Evolutionary conservation across 2,888 invertebrate genomes (phyloP).

Genomic region (Pardosa pseudoannulata): DNA sequence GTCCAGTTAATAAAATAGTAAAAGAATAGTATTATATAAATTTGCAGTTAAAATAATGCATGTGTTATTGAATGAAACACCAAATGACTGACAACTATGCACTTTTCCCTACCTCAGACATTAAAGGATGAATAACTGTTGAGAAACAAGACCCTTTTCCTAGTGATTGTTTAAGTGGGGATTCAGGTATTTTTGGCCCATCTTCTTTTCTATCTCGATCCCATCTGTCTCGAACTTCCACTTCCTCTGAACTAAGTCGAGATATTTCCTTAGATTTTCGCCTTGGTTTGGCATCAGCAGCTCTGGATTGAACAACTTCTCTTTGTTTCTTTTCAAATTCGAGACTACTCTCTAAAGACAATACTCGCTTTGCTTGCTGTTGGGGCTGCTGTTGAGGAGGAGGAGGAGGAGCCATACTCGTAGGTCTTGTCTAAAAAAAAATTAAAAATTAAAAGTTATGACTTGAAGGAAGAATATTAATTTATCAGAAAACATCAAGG

Average conservation of each 20-base stretch:
- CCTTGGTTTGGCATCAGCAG: not conserved
- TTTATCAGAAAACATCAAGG: no score
- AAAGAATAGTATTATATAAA: no score
- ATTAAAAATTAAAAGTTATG: no score
- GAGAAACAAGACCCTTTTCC: constrained; percentile 77
- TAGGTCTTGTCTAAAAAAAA: constrained; percentile 53
- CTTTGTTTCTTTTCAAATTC: constrained; percentile 43
- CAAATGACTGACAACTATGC: no score
- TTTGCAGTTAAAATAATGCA: no score
- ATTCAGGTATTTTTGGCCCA: constrained; percentile 21
- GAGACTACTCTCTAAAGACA: constrained; percentile 3
- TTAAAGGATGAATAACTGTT: constrained; percentile 75
- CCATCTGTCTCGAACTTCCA: constrained; percentile 15
- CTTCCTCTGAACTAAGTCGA: constrained; percentile 10
- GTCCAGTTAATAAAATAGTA: no score
- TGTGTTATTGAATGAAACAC: no score
- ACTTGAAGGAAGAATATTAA: no score
- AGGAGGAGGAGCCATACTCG: constrained; percentile 67
- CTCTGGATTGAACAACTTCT: constrained; percentile 11
- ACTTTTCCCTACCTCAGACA: constrained; percentile 77
- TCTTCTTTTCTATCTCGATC: constrained; percentile 53
- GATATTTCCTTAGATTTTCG: constrained; percentile 14
- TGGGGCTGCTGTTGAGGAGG: constrained; percentile 39
- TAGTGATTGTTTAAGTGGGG: constrained; percentile 74
- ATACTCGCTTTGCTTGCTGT: constrained; percentile 18